Conservation (phyloP, 2,888 invertebrate genomes). For the Willowsia nigromaculata region DNA sequence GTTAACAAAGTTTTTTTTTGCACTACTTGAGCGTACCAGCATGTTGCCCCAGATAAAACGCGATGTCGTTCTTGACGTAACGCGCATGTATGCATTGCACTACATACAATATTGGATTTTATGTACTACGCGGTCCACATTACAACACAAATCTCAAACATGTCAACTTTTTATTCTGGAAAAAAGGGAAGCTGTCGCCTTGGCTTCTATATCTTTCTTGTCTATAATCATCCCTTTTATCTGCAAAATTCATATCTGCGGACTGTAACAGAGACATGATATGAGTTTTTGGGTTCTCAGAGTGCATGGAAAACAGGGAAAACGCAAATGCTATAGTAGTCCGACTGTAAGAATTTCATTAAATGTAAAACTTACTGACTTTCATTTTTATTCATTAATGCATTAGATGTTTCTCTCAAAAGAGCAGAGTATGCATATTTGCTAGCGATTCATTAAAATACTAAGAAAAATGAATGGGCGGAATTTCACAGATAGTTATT, state of each 20-base stretch:
- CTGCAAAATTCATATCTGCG: not conserved
- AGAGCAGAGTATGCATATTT: not conserved
- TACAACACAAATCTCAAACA: not conserved
- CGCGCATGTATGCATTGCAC: not conserved
- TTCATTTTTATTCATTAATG: not conserved
- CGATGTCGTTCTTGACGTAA: not conserved
- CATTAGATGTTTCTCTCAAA: not conserved
- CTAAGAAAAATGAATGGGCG: not conserved
- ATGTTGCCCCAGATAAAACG: not conserved
- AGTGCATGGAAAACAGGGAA: too few relatives aligned
- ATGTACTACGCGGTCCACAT: not conserved
- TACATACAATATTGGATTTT: slow-evolving; percentile 8
- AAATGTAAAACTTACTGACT: slow-evolving; percentile 15
- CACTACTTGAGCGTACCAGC: not conserved
- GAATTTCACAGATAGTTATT: slow-evolving; percentile 16
- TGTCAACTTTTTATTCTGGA: slow-evolving; percentile 18
- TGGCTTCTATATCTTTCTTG: not conserved
- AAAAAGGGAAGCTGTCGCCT: not conserved
- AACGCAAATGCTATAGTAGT: too few relatives aligned
- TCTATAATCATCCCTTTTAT: not conserved
- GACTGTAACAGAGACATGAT: too few relatives aligned
- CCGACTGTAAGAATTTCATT: slow-evolving; percentile 17
- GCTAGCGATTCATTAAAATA: not conserved
- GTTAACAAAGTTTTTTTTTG: not conserved
- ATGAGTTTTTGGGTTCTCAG: too few relatives aligned